A percentile compares a stretch with the other conserved stretches of the same genome.
phyloP scores from a whole-genome alignment of 1,140 invertebrate species.

The Bacillus rossius region DNA sequence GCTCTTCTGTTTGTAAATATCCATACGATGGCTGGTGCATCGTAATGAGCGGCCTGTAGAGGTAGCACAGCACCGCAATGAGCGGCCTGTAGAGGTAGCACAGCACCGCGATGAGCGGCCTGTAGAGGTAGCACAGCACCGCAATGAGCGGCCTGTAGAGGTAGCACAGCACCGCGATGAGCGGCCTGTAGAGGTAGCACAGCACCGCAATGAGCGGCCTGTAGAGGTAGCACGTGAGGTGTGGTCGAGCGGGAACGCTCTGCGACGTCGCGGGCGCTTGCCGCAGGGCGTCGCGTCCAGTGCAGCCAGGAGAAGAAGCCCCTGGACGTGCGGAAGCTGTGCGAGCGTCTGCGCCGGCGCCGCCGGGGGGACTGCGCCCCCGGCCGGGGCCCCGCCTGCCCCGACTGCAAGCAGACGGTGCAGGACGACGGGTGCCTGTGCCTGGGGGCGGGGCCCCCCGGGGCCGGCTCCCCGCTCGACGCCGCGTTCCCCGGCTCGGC shows the following conservation, averaged over 20 bases:
- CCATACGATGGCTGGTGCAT: no score
- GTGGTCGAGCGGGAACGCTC: no score
- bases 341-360: slow-evolving; percentile 41
- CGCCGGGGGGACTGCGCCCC: not conserved
- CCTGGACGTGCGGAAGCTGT: slow-evolving; percentile 48
- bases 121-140: no score
- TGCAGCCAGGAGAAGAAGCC: slow-evolving; percentile 47
- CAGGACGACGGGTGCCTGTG: slow-evolving; percentile 8
- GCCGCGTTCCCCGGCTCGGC: slow-evolving; percentile 57
- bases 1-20: not conserved
- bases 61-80: no score
- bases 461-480: slow-evolving; percentile 21
- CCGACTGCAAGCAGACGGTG: not conserved
- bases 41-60: no score
- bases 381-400: not conserved
- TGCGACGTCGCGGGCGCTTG: not conserved
- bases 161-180: no score
- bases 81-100: no score
- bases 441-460: not conserved
- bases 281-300: slow-evolving; percentile 47
- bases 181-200: no score
- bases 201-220: no score
- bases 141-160: no score
- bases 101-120: no score
- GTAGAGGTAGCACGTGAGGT: no score